A percentile compares a stretch with the other conserved stretches of the same genome.
phyloP scores from a whole-genome alignment of 2,888 invertebrate genomes.

The Hemistola chrysoprasaria region DNA sequence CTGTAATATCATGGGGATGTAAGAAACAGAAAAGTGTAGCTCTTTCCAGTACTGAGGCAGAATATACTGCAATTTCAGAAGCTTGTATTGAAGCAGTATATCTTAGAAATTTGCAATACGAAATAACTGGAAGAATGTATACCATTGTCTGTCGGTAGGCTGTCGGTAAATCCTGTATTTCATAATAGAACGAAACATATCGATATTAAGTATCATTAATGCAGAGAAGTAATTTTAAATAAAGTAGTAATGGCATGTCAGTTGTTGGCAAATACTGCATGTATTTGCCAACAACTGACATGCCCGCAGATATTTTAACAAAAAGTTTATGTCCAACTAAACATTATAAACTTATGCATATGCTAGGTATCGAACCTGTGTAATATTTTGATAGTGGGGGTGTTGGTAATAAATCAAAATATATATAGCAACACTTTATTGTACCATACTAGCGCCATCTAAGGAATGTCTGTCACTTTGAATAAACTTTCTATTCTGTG shows the following conservation, averaged over 20 bases:
- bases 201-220: slow-evolving; percentile 20
- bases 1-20: slow-evolving; percentile 26
- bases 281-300: slow-evolving; percentile 19
- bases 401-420: too few relatives aligned
- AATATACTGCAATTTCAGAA: slow-evolving; percentile 5
- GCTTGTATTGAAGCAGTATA: slow-evolving; percentile 14
- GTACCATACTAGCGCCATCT: too few relatives aligned
- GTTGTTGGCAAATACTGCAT: too few relatives aligned
- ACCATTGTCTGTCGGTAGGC: not conserved
- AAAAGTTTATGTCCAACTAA: slow-evolving; percentile 19
- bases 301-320: slow-evolving; percentile 27
- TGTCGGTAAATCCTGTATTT: not conserved
- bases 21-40: slow-evolving; percentile 37
- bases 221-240: slow-evolving; percentile 13
- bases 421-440: too few relatives aligned
- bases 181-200: slow-evolving; percentile 17
- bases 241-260: slow-evolving; percentile 12
- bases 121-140: not conserved
- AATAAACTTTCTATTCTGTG: too few relatives aligned
- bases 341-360: slow-evolving; percentile 18
- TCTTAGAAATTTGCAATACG: slow-evolving; percentile 3
- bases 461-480: too few relatives aligned
- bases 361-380: too few relatives aligned
- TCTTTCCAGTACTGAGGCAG: slow-evolving; percentile 34
- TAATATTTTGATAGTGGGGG: too few relatives aligned